Base-by-base conservation (phyloP, 2,797 vertebrate genomes). In the Cercopithecus petaurista region DNA sequence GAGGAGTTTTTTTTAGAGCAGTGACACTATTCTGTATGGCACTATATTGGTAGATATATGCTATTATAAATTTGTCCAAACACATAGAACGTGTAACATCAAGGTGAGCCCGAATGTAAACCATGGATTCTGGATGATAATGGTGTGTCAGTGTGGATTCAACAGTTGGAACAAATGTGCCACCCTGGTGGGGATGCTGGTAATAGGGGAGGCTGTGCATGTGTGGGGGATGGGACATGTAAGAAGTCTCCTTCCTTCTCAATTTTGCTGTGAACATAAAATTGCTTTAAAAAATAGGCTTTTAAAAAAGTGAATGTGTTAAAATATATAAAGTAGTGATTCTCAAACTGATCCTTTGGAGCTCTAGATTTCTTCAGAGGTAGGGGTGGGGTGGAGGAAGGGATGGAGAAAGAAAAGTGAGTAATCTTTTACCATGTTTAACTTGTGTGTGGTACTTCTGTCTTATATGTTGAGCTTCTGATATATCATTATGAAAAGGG, bases 391-490 rank as follows among this genome's bases (percentile, higher is more conserved):
- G 33, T 55, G 43, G n/a, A 10, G 61, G 48, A 55, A 21, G 55
- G 30, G 33, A 48, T 30, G 28, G 39, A n/a, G 39, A 95, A 75
- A 85, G 28, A 36, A 70, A 96, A 90, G 57, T 57, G 57, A 50
- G 48, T 67, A 3, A 9, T 79, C 41, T 81, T 73, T 87, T 21
- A 94, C 43, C 15, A 7, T 30, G 30, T 46, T 83, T 70, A 88
- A 21, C 67, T 73, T 39, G 3, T 64, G 76, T 90, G 39, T 41
- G 72, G 55, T 30, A 10, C 43, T 92, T 93, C 50, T 30, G 36
- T 46, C 52, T 92, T 73, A 4, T 36, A 24, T 70, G 36, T 43
- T 75, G 88, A 87, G 26, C 28, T 90, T 90, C 36, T 75, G 57
- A 26, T 46, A 36, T 33, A 59, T 48, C 28, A 30, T 57, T 61